A percentile compares a stretch with the other conserved stretches of the same genome.
phyloP scores from a whole-genome alignment of 2,888 invertebrate genomes.

The Lycocerus yunnanus region DNA sequence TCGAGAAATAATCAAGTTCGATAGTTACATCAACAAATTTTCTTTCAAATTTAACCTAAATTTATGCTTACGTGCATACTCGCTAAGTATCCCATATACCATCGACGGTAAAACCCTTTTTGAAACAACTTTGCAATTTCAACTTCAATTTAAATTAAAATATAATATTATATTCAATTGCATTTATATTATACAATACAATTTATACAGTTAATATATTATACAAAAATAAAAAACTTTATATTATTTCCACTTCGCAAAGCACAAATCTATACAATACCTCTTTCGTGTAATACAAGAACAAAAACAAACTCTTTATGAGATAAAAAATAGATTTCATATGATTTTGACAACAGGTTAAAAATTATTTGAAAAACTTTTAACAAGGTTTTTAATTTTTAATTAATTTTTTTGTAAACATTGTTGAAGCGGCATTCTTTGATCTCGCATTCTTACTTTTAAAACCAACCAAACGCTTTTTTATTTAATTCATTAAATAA shows the following conservation, averaged over 20 bases:
- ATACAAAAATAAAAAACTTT: too few species aligned
- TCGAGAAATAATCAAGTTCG: slow-evolving; percentile 24
- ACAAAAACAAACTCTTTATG: not conserved
- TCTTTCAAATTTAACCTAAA: not conserved
- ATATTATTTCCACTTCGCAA: not conserved
- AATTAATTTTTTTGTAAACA: not conserved
- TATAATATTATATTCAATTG: too few species aligned
- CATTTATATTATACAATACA: too few species aligned
- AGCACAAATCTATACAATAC: not conserved
- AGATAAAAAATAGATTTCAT: not conserved
- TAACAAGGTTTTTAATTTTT: not conserved
- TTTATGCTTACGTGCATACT: not conserved
- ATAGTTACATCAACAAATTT: slow-evolving; percentile 17
- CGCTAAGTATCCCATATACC: not conserved
- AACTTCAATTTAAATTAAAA: too few species aligned
- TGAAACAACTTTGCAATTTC: too few species aligned
- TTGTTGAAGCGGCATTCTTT: slow-evolving; percentile 1
- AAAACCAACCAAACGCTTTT: not conserved
- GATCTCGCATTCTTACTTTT: slow-evolving; percentile 7
- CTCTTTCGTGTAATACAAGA: not conserved
- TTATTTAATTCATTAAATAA: slow-evolving; percentile 21
- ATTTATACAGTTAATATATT: too few species aligned
- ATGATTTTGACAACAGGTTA: not conserved
- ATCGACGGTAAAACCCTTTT: not conserved
- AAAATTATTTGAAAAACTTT: not conserved